Evolutionary conservation across 2,888 invertebrate species (phyloP), one percentile per base, ranked within the genome.

Genomic region (Leptogaster cylindrica): DNA sequence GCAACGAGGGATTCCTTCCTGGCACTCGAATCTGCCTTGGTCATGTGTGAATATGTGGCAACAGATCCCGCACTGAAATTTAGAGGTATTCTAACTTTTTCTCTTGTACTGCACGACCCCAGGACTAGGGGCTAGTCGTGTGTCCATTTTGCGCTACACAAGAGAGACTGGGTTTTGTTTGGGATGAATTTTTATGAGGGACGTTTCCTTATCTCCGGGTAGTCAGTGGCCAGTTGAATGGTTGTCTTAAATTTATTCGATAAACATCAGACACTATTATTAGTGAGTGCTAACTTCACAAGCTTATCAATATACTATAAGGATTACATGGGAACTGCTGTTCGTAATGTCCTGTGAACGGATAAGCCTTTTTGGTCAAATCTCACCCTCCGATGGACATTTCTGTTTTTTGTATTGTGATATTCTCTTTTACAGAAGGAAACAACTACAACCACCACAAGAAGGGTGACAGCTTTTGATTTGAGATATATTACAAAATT

Each of bases 101-200:
- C 52, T 33, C 31, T 10, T 18, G 10, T 10, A 7, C 18, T 12
- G 20, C 16, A 20, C 20, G 44, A 23, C 23, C 23, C 12, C 20
- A 6, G 16, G 23, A 10, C 20, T 25, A 46, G 23, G 46, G 28
- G 14, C 10, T 20, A 33, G 33, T 55, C n/a, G n/a, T n/a, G n/a
- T n/a, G n/a, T n/a, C n/a, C n/a, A n/a, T n/a, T n/a, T n/a, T n/a
- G n/a, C n/a, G n/a, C n/a, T n/a, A n/a, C n/a, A n/a, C n/a, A n/a
- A n/a, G 8, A 7, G 25, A 55, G 39, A 36, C 36, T 51, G 16
- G 4, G 36, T 55, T 20, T 55, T 55, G 8, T 65, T 46, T 66
- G 73, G 74, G 74, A 73, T 73, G 73, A 72, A 73, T 74, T 74
- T 74, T 74, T 74, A 74, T 74, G 74, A 74, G 73, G 73, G 72